Evolutionary conservation across 2,113 vertebrate genomes (phyloP).

Genomic region (Eptatretus burgeri): DNA sequence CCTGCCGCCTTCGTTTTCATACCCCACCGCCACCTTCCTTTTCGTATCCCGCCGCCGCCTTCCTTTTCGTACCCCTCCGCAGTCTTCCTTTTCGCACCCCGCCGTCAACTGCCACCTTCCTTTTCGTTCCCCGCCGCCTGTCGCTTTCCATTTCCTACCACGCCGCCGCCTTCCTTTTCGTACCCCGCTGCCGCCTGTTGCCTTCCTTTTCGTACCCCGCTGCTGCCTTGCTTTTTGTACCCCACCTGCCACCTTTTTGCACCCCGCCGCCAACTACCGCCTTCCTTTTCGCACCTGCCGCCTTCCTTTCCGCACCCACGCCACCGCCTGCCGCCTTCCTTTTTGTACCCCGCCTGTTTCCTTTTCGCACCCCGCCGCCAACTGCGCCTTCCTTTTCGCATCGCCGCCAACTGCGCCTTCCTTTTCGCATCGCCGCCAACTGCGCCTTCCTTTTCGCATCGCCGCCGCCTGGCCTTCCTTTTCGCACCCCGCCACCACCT

Average conservation of each 20-base stretch:
- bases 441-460: neutral
- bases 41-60: neutral
- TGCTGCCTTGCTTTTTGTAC: neutral
- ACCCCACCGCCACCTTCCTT: neutral
- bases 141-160: too few relatives aligned
- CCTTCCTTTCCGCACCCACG: neutral
- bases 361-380: neutral
- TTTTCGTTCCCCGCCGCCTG: too few relatives aligned
- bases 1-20: neutral
- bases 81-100: too few relatives aligned
- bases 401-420: neutral
- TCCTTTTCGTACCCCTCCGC: too few relatives aligned
- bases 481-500: neutral
- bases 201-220: too few relatives aligned
- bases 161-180: too few relatives aligned
- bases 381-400: neutral
- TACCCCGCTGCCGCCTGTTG: too few relatives aligned
- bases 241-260: too few relatives aligned
- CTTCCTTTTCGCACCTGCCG: neutral
- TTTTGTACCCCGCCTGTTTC: neutral
- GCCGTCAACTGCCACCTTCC: too few relatives aligned
- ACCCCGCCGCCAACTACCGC: neutral
- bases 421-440: neutral
- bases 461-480: neutral
- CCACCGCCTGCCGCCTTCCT: neutral